Conservation (phyloP, 1,140 invertebrate genomes). For the Paramacrobiotus metropolitanus region DNA sequence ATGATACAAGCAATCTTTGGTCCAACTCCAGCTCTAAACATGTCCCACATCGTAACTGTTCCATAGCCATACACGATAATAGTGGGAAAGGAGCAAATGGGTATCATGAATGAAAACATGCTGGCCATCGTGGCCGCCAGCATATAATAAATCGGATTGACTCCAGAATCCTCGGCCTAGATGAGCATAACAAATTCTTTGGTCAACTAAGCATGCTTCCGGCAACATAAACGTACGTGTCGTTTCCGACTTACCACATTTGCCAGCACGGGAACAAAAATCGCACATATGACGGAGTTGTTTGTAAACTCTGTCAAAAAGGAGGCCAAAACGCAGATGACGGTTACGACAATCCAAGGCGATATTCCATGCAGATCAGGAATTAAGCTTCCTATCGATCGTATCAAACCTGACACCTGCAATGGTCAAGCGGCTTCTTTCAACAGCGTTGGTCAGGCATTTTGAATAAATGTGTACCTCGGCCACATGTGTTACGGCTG, state of each 20-base stretch:
- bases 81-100: neutral
- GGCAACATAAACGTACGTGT: neutral
- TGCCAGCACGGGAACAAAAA: neutral
- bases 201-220: neutral
- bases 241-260: neutral
- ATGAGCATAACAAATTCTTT: neutral
- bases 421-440: neutral
- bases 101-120: neutral
- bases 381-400: neutral
- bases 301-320: neutral
- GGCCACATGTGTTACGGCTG: neutral
- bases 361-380: neutral
- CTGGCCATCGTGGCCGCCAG: neutral
- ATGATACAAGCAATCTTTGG: neutral
- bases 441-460: neutral
- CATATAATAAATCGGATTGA: neutral
- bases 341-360: neutral
- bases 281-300: neutral
- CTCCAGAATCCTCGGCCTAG: neutral
- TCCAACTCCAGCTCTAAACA: neutral
- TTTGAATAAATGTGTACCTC: neutral
- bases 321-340: neutral
- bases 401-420: neutral
- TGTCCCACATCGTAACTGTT: neutral
- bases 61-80: neutral